Base-by-base conservation (phyloP, 1,140 invertebrate species). In the Cheumatopsyche charites region DNA sequence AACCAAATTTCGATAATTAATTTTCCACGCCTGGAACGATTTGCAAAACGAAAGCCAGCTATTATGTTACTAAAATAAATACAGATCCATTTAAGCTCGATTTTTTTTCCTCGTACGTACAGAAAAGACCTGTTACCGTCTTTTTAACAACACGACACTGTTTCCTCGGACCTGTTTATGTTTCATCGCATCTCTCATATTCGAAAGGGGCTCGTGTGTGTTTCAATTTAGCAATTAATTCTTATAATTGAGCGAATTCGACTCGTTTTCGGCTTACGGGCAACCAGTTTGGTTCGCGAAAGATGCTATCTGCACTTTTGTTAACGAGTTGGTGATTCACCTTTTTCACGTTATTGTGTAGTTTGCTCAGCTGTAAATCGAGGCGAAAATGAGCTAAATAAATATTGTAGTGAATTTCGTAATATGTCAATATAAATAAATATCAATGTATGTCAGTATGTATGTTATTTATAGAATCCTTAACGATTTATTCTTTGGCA, bases 211-310 rank as follows among this genome's bases (percentile, higher is more conserved):
- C 19, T 9, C n/a, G 47, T 7, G 15, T 17, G 15, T 2, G 9
- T 52, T 52, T 52, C 47, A 52, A 19, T 17, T 52, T 52, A 17
- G 47, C 47, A 52, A 52, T 52, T 52, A 52, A 52, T 52, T 52
- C 19, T 11, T 52, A 17, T 52, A 52, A 52, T 52, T 52, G 47
- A 17, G 15, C 19, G 47, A 52, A 52, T 5, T 52, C 15, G 47
- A 52, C 19, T 17, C 47, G 15, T 52, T 17, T 13, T 17, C 7
- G 19, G 19, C 9, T 52, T 19, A 17, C 19, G n/a, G 1, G 47
- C 47, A 52, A 52, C 47, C 47, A 15, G 47, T 52, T 15, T 17
- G 11, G 12, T 15, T 45, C 2, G 2, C 41, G 41, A 4, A 12
- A 12, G 47, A 52, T 52, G 47, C 15, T 52, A 52, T 52, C 47